phyloP scores from a whole-genome alignment of 2,797 vertebrate species.

The Sardinella longiceps region DNA sequence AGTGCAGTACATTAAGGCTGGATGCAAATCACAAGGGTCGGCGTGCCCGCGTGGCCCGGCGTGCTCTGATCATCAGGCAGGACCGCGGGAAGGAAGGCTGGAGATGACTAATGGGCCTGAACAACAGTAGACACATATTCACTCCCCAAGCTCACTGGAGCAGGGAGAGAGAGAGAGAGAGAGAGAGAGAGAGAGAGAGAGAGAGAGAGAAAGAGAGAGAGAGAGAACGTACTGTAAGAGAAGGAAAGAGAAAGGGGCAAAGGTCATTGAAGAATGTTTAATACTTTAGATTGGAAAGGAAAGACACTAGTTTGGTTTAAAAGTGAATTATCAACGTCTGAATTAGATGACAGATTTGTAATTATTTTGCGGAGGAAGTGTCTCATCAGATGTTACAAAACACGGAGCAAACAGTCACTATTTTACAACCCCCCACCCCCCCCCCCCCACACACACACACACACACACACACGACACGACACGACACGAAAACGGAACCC shows the following conservation, averaged over 20 bases:
- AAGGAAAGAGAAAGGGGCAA: background rate
- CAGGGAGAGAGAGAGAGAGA: background rate
- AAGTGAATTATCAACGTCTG: background rate
- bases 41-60: too few relatives aligned
- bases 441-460: too few relatives aligned
- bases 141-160: background rate
- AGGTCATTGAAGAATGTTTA: background rate
- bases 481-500: background rate
- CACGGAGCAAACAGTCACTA: background rate
- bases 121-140: conserved; percentile 20
- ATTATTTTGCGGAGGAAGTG: background rate
- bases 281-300: background rate
- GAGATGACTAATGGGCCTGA: conserved; percentile 28
- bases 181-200: background rate
- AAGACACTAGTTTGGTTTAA: background rate
- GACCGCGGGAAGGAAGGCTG: conserved; percentile 21
- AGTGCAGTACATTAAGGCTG: background rate
- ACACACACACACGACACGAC: too few relatives aligned
- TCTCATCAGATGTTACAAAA: background rate
- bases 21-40: conserved; percentile 37
- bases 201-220: background rate
- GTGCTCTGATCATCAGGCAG: conserved; percentile 14
- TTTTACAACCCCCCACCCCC: background rate
- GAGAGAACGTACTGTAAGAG: too few relatives aligned
- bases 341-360: background rate